Evolutionary conservation across 2,797 vertebrate species (phyloP).

Genomic region (Aphelocoma californica): DNA sequence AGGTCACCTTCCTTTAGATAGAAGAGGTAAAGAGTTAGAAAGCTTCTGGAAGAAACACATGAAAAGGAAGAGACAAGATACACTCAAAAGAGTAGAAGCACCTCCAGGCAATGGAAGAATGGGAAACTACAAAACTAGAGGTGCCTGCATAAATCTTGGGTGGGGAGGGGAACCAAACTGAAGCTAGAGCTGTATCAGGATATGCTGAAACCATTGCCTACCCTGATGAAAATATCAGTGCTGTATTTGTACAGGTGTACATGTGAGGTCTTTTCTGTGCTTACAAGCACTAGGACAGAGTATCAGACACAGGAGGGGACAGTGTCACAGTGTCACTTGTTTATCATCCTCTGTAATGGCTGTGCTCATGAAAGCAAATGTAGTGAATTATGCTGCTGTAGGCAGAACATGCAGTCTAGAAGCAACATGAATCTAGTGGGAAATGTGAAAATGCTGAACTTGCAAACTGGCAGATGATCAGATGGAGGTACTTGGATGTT

Average conservation of each 20-base stretch:
- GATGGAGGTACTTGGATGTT: not conserved
- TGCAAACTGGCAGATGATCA: not conserved
- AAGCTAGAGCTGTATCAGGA: not conserved
- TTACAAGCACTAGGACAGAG: not conserved
- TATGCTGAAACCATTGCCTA: not conserved
- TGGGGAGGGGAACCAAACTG: not conserved
- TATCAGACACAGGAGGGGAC: not conserved
- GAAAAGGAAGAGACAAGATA: not conserved
- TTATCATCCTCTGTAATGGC: not conserved
- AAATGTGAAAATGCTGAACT: not conserved
- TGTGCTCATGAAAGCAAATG: not conserved
- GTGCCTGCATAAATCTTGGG: not conserved
- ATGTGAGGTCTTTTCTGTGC: accelerated
- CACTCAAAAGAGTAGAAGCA: not conserved
- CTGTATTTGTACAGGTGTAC: not conserved
- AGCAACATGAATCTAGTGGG: not conserved
- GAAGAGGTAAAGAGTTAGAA: not conserved
- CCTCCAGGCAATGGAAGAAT: not conserved
- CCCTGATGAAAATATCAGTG: not conserved
- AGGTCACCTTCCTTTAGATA: not conserved
- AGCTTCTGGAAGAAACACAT: not conserved
- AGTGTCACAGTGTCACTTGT: not conserved
- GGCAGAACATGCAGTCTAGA: not conserved
- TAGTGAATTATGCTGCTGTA: not conserved
- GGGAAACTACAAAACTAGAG: not conserved